phyloP scores from a whole-genome alignment of 1,140 invertebrate genomes.

The Goniozus legneri region DNA sequence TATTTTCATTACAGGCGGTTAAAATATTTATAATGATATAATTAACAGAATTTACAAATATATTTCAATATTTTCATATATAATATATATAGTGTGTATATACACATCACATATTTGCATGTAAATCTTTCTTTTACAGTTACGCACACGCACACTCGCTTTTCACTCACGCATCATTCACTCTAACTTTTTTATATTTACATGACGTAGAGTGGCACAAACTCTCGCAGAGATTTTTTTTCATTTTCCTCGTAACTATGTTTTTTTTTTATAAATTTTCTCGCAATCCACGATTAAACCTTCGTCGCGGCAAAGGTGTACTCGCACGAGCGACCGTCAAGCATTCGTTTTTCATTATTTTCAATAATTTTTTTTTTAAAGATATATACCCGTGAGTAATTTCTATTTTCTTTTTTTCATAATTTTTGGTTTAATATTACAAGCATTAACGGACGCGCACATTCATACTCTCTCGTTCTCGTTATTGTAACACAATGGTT shows the following conservation, averaged over 20 bases:
- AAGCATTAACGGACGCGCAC: too few species aligned
- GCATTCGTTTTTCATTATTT: not conserved
- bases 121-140: conserved; percentile 15
- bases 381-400: too few species aligned
- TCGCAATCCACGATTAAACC: too few species aligned
- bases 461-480: too few species aligned
- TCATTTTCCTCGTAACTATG: not conserved
- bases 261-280: too few species aligned
- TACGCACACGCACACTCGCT: not conserved
- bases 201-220: conserved; percentile 42
- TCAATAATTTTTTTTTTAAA: too few species aligned
- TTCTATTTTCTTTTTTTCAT: too few species aligned
- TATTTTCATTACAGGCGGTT: conserved; percentile 54
- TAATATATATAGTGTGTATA: conserved; percentile 13
- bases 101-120: conserved; percentile 29
- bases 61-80: conserved; percentile 47
- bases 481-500: too few species aligned
- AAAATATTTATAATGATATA: conserved; percentile 52
- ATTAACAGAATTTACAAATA: conserved; percentile 55
- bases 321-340: too few species aligned
- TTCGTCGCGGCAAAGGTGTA: too few species aligned
- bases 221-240: conserved; percentile 17
- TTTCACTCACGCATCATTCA: not conserved
- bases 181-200: conserved; percentile 30
- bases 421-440: too few species aligned